phyloP scores from a whole-genome alignment of 2,797 vertebrate genomes.

The Sarcophilus harrisii region DNA sequence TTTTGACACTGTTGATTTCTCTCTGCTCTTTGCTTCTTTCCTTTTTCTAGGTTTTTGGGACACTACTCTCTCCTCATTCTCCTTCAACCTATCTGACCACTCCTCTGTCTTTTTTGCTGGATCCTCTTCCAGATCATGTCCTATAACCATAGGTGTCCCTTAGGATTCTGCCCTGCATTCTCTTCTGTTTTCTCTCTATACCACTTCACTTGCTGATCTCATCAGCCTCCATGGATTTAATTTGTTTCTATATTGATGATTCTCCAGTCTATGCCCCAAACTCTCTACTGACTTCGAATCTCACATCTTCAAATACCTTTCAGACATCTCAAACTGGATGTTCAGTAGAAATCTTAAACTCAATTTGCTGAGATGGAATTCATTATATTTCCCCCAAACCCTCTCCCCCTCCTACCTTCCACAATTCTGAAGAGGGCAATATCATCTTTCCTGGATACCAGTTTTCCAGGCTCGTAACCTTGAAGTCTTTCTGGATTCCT shows the following conservation, averaged over 20 bases:
- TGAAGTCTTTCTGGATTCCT: not conserved
- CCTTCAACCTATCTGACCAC: not conserved
- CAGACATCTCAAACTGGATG: not conserved
- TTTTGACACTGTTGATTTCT: not conserved
- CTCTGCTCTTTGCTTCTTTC: not conserved
- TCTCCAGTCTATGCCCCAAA: not conserved
- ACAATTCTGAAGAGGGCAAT: not conserved
- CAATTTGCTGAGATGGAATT: not conserved
- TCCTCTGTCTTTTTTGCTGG: not conserved
- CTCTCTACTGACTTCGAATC: not conserved
- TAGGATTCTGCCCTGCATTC: not conserved
- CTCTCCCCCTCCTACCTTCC: not conserved
- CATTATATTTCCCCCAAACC: not conserved
- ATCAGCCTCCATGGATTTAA: not conserved
- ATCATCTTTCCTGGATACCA: not conserved
- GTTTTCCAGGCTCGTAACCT: not conserved
- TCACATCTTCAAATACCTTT: not conserved
- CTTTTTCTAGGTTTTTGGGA: not conserved
- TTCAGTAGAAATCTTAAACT: not conserved
- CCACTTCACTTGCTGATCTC: not conserved
- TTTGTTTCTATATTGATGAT: not conserved
- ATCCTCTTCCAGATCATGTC: not conserved
- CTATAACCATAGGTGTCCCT: not conserved
- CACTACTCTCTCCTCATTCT: not conserved
- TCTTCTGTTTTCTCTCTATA: not conserved